Conservation (phyloP, 1,140 invertebrate genomes). For the Philopotamus ludificatus region DNA sequence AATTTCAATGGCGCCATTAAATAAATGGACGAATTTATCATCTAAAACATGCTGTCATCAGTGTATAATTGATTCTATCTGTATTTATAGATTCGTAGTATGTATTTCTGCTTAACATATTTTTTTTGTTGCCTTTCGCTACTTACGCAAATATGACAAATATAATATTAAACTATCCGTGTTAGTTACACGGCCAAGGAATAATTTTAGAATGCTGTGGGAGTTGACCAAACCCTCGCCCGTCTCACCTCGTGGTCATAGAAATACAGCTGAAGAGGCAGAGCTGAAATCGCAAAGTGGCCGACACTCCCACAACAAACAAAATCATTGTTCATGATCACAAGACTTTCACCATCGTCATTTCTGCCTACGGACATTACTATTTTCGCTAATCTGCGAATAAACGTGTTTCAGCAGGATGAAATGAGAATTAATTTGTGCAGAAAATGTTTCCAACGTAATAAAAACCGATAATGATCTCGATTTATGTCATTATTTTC, state of each 20-base stretch:
- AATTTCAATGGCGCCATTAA: too few species aligned
- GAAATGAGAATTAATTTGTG: not conserved
- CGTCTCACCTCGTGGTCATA: not conserved
- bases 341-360: constrained; percentile 1
- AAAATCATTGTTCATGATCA: constrained; percentile 7
- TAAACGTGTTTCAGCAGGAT: too few species aligned
- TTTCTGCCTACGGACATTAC: constrained; percentile 5
- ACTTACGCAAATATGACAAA: constrained; percentile 2
- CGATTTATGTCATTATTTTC: too few species aligned
- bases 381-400: constrained; percentile 1
- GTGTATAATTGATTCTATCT: too few species aligned
- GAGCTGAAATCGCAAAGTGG: not conserved
- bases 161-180: constrained; percentile 13
- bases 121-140: too few species aligned
- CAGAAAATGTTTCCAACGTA: not conserved
- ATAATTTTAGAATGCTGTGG: not conserved
- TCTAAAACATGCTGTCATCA: too few species aligned
- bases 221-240: not conserved
- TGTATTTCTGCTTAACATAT: too few species aligned
- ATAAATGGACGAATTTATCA: too few species aligned
- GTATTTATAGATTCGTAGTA: too few species aligned
- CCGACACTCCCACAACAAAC: not conserved
- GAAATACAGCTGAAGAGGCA: not conserved
- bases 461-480: too few species aligned
- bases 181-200: not conserved